Evolutionary conservation across 2,888 invertebrate species (phyloP), one percentile per base, ranked within the genome.

Genomic region (Neoscelio sp.): DNA sequence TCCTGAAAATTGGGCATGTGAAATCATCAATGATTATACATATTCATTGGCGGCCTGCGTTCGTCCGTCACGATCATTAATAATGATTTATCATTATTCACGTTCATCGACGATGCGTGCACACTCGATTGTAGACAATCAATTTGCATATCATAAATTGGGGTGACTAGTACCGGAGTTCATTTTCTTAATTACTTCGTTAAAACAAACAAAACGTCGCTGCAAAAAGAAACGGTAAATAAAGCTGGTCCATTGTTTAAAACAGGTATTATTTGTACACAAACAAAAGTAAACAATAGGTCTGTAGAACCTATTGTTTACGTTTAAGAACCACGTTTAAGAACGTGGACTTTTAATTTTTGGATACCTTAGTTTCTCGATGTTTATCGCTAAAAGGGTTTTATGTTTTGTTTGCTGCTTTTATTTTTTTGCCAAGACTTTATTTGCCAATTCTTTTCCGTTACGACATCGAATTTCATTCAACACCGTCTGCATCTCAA

Each of bases 111-210:
- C 48, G 35, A n/a, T 56, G 30, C 48, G 23, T 42, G 30, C 30
- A 38, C 56, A n/a, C n/a, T 30, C 33, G 58, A 48, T 35, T 58
- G 40, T 30, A 73, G 62, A 73, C 62, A 28, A 28, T 17, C 10
- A 35, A 73, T 73, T 73, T 73, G 62, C 73, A 73, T 73, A 64
- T 64, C 60, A 20, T 56, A 73, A 64, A 64, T 73, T 74, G 58
- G 64, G 73, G 48, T 42, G 73, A 10, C 30, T 62, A 44, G 48
- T 56, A 30, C 40, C 54, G 8, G 18, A 20, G 13, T 46, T 73
- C 73, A 40, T 73, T 54, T 54, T 38, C 62, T 62, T 73, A 62
- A 73, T 73, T 73, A 52, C 46, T 35, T 17, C 10, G 33, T 3
- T 15, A 17, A 15, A 23, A 23, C 18, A 40, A 42, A 42, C 40